Conservation (phyloP, 1,140 invertebrate genomes). For the Andrena cerasifolii region DNA sequence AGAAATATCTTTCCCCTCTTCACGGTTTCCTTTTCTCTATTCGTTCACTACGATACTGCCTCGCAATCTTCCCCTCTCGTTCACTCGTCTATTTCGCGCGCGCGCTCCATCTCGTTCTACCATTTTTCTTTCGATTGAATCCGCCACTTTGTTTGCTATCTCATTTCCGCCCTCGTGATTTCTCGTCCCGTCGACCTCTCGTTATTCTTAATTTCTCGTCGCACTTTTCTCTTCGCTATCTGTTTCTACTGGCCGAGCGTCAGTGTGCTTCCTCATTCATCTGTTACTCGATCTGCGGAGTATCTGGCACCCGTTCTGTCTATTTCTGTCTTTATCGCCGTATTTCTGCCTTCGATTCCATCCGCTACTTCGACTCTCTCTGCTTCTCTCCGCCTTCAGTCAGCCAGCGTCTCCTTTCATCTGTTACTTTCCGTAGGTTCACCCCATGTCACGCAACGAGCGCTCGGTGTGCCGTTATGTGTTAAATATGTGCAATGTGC, state of each 20-base stretch:
- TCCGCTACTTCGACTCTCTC: not conserved
- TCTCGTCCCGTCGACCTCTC: no score
- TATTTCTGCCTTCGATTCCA: not conserved
- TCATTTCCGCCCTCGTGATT: no score
- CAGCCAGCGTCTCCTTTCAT: constrained; percentile 7
- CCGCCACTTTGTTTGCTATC: no score
- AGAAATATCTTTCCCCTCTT: constrained; percentile 40
- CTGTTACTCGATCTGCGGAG: not conserved
- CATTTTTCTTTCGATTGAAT: no score
- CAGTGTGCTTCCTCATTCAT: not conserved
- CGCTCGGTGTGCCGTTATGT: constrained; percentile 28
- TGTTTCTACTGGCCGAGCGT: not conserved
- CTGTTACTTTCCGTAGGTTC: constrained; percentile 23
- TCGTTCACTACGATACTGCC: not conserved
- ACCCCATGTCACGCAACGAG: constrained; percentile 16
- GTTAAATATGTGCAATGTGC: constrained; percentile 15
- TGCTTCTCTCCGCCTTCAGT: constrained; percentile 10
- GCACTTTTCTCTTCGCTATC: no score
- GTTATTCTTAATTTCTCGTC: no score
- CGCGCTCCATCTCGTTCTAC: no score
- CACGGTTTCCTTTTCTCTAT: not conserved
- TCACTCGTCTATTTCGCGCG: not conserved
- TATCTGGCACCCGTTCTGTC: not conserved
- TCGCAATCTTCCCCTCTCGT: not conserved
- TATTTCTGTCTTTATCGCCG: constrained; percentile 7